A percentile compares a stretch with the other conserved stretches of the same genome.
Conservation (phyloP, 2,888 invertebrate genomes). For the Latrodectus elegans region DNA sequence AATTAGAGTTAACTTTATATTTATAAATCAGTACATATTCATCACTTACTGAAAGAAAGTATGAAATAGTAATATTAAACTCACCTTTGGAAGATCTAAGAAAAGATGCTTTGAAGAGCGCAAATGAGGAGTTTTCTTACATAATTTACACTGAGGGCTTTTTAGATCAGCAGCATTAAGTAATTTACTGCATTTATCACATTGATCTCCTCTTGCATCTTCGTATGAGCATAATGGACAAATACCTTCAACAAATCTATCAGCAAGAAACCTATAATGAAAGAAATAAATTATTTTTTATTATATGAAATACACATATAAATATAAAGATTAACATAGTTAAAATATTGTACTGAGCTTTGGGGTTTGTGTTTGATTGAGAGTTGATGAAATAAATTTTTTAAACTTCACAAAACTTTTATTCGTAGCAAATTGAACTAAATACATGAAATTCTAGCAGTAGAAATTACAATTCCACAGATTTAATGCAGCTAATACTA, state of each 20-base stretch:
- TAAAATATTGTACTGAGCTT: too few relatives aligned
- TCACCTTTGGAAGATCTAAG: slow-evolving; percentile 90
- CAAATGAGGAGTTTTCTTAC: slow-evolving; percentile 81
- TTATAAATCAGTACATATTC: not conserved
- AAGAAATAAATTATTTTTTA: too few relatives aligned
- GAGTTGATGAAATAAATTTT: too few relatives aligned
- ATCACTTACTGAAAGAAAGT: too few relatives aligned
- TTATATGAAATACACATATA: too few relatives aligned
- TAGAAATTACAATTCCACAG: too few relatives aligned
- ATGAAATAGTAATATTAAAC: not conserved
- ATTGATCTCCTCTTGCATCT: slow-evolving; percentile 98
- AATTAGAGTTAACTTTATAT: not conserved
- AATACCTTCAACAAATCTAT: slow-evolving; percentile 94
- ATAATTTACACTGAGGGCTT: slow-evolving; percentile 90
- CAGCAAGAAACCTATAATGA: slow-evolving; percentile 76
- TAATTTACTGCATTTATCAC: slow-evolving; percentile 96
- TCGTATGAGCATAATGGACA: slow-evolving; percentile 95
- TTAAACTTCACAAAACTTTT: too few relatives aligned
- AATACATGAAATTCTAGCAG: too few relatives aligned
- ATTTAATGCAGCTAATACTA: too few relatives aligned
- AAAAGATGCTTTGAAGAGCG: slow-evolving; percentile 93
- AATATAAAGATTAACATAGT: too few relatives aligned
- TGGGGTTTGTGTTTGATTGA: too few relatives aligned
- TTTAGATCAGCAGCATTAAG: slow-evolving; percentile 93
- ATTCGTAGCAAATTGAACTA: too few relatives aligned